Percentiles rank a stretch among this genome's conserved stretches.
phyloP scores from a whole-genome alignment of 2,797 vertebrate species.

The Clarias pachynema region DNA sequence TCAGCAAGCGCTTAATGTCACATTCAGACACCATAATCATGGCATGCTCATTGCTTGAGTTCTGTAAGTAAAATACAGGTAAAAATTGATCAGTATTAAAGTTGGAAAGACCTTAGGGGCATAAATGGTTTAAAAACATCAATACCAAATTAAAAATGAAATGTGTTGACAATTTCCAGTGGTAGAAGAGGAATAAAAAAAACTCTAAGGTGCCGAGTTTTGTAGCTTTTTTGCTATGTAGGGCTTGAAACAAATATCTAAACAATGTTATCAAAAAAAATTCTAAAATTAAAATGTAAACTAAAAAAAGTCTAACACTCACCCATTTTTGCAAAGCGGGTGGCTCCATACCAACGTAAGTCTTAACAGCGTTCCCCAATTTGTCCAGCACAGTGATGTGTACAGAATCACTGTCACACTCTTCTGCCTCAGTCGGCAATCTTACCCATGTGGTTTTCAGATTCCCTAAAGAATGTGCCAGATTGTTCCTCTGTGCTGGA shows the following conservation, averaged over 20 bases:
- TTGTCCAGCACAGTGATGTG: slow-evolving; percentile 63
- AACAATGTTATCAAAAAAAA: not conserved
- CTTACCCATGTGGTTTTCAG: slow-evolving; percentile 51
- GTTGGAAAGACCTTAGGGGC: not conserved
- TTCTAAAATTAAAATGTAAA: too few species aligned
- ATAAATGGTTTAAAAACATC: too few species aligned
- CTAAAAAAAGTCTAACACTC: not conserved
- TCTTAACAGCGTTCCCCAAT: slow-evolving; percentile 48
- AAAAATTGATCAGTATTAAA: not conserved
- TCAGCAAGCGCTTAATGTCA: slow-evolving; percentile 66
- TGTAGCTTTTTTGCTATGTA: not conserved
- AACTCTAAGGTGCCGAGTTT: too few species aligned
- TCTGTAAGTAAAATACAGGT: slow-evolving; percentile 44
- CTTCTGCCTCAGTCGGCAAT: slow-evolving; percentile 36
- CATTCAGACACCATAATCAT: slow-evolving; percentile 66
- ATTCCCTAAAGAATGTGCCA: not conserved
- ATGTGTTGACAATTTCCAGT: too few species aligned
- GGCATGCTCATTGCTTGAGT: slow-evolving; percentile 47
- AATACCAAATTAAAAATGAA: too few species aligned
- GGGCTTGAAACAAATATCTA: not conserved
- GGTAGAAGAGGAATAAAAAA: too few species aligned
- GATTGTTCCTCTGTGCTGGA: slow-evolving; percentile 57
- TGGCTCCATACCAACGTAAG: slow-evolving; percentile 49
- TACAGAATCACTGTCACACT: not conserved
- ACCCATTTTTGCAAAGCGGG: slow-evolving; percentile 37